Evolutionary conservation across 2,888 invertebrate genomes (phyloP), one percentile per base, ranked within the genome.

Genomic region (Agonopterix subpropinquella): DNA sequence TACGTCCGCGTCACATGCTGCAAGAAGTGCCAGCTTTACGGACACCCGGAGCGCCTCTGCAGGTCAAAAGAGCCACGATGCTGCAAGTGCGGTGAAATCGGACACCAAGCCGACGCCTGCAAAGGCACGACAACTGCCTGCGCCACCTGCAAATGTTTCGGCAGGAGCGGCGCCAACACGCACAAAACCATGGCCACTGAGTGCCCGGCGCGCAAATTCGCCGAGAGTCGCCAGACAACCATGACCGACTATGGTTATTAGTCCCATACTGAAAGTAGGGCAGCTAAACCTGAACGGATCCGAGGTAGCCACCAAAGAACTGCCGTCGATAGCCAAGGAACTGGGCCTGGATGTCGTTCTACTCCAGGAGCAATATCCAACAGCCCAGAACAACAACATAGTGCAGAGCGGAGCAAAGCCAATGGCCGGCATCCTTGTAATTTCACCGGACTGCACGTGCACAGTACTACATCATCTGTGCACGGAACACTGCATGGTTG

Each of bases 1-100:
- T 54, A 44, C 0, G 8, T 59, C 0, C 4, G 28, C 3, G 55
- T 53, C 0, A 61, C 64, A 0, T 62, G 64, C 53, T 65, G 66
- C 39, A 10, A 4, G 4, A 10, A 11, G n/a, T 39, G n/a, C 5
- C 39, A 39, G 1, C 39, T n/a, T 10, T 39, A 39, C 11, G 39
- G 39, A 3, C 39, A 39, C 5, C 39, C 39, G 1, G 39, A 39
- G 11, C 39, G 39, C 10, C 39, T n/a, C 1, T 39, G 39, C 10
- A 8, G 39, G 5, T 10, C 39, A 39, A 39, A 39, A 10, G 39
- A 39, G 10, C n/a, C 10, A 39, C 10, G 10, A 3, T 39, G 39
- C 39, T 10, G 39, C 11, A 11, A 3, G 1, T 39, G 39, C 7
- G 39, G 39, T 5, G 39, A 39, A 4, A 11, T 11, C 0, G 39